Evolutionary conservation across 2,797 vertebrate genomes (phyloP).

Genomic region (Bufotes viridis): DNA sequence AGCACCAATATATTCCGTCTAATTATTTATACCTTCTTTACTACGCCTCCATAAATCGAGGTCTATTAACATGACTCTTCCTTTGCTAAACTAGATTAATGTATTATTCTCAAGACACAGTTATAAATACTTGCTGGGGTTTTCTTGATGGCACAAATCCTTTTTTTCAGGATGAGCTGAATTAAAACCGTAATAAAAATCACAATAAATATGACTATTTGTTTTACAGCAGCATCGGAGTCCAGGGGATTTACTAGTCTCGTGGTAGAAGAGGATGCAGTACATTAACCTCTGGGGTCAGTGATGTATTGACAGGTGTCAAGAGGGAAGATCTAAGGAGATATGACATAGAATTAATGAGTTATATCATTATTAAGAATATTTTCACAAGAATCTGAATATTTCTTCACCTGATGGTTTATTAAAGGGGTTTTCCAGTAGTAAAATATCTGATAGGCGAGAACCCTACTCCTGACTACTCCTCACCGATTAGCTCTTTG

Average conservation of each 20-base stretch:
- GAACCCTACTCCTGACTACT: too few species aligned
- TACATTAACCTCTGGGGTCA: slow-evolving; percentile 16
- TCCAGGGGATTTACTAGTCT: slow-evolving; percentile 26
- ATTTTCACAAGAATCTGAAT: neutral
- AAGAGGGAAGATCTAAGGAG: slow-evolving; percentile 5
- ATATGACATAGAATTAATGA: neutral
- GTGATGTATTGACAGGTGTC: slow-evolving; percentile 27
- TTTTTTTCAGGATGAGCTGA: slow-evolving; percentile 52
- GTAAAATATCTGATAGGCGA: too few species aligned
- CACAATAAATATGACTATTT: slow-evolving; percentile 60
- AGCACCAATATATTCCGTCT: slow-evolving; percentile 38
- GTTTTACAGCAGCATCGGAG: slow-evolving; percentile 35
- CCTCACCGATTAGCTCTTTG: too few species aligned
- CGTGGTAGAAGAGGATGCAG: neutral
- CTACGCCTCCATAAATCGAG: slow-evolving; percentile 55
- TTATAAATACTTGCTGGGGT: slow-evolving; percentile 55
- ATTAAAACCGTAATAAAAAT: slow-evolving; percentile 62
- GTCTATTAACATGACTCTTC: slow-evolving; percentile 60
- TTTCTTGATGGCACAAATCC: slow-evolving; percentile 52
- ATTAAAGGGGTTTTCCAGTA: too few species aligned
- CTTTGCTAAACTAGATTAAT: slow-evolving; percentile 54
- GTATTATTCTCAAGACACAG: slow-evolving; percentile 58
- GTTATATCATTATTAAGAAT: neutral
- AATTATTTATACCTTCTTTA: slow-evolving; percentile 61
- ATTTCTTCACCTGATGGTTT: neutral